Base-by-base conservation (phyloP, 2,888 invertebrate genomes). In the Brachyptera risi region DNA sequence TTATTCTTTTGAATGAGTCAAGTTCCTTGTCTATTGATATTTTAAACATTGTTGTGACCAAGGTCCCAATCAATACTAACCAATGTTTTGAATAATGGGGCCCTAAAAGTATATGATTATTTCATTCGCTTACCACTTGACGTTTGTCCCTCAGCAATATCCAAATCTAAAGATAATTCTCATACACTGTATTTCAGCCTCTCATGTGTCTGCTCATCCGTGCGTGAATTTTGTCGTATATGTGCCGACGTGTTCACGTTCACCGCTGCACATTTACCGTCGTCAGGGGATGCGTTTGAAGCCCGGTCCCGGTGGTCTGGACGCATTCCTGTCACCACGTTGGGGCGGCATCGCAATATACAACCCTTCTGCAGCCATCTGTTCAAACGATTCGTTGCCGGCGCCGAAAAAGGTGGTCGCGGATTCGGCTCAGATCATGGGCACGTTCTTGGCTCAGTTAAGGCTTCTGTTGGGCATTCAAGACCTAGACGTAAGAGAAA, bases 281-380 rank as follows among this genome's bases (percentile, higher is more conserved):
- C 72, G 73, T 24, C 70, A 76, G 49, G 80, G 80, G 70, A 66
- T 75, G 61, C 27, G 27, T 2, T 15, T 51, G 35, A 4, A 15
- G 70, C 31, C 70, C 67, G 11, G 75, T 75, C 0, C 69, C 71
- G 24, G 75, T 4, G 73, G 75, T 23, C 75, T 83, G 23, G 86
- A 88, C 73, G 87, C 90, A 2, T 91, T 92, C 73, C 80, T 90
- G 69, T 91, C 91, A 0, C 87, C 90, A 0, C 83, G 90, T 62
- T 96, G 96, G 96, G 96, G 96, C 42, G 94, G 92, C 1, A 86
- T 96, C 62, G 82, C 88, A 56, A 81, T 96, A 38, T 79, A 84
- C 61, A 91, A 87, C 74, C 87, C 90, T 5, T 78, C 83, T 1
- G 68, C 72, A 49, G 4, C 56, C 58, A 4, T 65, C 40, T 61